Conservation (phyloP, 2,888 invertebrate genomes). For the Drosophila mulleri region DNA sequence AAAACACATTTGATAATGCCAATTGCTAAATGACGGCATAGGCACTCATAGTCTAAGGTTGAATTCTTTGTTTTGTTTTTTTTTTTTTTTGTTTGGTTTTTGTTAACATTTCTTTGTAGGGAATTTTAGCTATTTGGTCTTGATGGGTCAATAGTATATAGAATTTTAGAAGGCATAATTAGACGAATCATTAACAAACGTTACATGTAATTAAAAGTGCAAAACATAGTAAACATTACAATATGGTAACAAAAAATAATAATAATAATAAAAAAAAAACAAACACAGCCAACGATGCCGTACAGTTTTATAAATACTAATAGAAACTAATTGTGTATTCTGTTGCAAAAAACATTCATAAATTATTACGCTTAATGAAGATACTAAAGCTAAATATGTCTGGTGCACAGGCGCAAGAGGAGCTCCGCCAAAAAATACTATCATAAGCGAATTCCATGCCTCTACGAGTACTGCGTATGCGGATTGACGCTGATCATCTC, state of each 20-base stretch:
- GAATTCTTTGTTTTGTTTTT: not conserved
- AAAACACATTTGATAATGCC: conserved; percentile 19
- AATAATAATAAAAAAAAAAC: too few relatives aligned
- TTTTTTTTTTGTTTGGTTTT: not conserved
- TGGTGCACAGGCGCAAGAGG: conserved; percentile 35
- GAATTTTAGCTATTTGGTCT: conserved; percentile 24
- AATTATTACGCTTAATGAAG: conserved; percentile 39
- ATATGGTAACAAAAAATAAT: conserved; percentile 18
- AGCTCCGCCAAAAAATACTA: conserved; percentile 30
- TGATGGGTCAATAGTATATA: not conserved
- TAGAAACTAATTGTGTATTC: conserved; percentile 44
- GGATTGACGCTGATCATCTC: conserved; percentile 97
- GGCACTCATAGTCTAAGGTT: conserved; percentile 27
- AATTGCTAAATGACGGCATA: conserved; percentile 15
- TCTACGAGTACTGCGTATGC: conserved; percentile 92
- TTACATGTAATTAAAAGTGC: conserved; percentile 20
- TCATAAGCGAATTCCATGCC: conserved; percentile 21
- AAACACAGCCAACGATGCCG: conserved; percentile 31
- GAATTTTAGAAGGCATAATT: conserved; percentile 1
- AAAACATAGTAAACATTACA: conserved; percentile 13
- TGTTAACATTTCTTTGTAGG: not conserved
- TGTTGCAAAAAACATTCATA: conserved; percentile 32
- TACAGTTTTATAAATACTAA: conserved; percentile 34
- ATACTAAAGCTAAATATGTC: conserved; percentile 31
- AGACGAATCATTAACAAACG: conserved; percentile 35